A percentile compares a stretch with the other conserved stretches of the same genome.
These are phyloP conservation scores for Pilophorus perplexus DNA, from an alignment of 2,888 invertebrate species.

Conservation along the genomic window DNA sequence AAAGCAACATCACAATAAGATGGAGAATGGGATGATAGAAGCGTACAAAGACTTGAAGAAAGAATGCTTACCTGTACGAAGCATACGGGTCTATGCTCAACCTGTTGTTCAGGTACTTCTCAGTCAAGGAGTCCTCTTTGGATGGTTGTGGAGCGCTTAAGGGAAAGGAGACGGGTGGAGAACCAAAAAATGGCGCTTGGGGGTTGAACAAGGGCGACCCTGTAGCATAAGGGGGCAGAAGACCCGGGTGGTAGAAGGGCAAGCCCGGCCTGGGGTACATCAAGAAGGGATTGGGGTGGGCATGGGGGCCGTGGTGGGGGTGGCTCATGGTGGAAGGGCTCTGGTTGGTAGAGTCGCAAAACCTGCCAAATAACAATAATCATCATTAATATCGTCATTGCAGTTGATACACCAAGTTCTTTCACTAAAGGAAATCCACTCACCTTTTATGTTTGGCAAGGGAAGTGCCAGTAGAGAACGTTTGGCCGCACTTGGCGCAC, in stretches of 20 bases:
- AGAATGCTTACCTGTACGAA: constrained; percentile 20
- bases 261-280: constrained; percentile 66
- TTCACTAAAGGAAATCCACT: no score
- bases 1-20: not conserved
- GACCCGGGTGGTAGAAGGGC: constrained; percentile 55
- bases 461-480: constrained; percentile 87
- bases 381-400: no score
- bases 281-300: constrained; percentile 58
- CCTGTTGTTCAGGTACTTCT: constrained; percentile 5
- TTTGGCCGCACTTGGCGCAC: constrained; percentile 90
- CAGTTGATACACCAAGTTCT: no score
- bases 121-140: constrained; percentile 8
- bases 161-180: constrained; percentile 28
- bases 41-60: not conserved
- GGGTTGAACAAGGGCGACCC: constrained; percentile 42
- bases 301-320: constrained; percentile 20
- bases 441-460: constrained; percentile 87
- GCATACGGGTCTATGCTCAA: constrained; percentile 20
- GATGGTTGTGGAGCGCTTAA: constrained; percentile 12
- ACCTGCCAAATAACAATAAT: constrained; percentile 52
- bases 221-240: constrained; percentile 56
- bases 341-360: constrained; percentile 85
- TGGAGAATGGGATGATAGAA: not conserved
- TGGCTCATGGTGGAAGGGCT: constrained; percentile 40
- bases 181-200: constrained; percentile 34